Conservation (phyloP, 2,888 invertebrate genomes). For the Patella caerulea region DNA sequence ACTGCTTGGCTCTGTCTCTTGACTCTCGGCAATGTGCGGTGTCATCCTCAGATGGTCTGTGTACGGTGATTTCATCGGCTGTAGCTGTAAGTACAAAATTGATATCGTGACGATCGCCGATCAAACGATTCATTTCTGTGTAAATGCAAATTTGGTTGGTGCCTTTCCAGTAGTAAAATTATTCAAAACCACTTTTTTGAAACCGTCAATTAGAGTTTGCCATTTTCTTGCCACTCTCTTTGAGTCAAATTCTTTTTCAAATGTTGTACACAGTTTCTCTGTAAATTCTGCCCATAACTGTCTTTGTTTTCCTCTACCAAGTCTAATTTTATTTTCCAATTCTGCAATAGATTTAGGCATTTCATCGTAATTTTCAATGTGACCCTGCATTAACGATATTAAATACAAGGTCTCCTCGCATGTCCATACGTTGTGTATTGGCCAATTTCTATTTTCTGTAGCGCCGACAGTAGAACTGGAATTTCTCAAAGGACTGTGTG, state of each 20-base stretch:
- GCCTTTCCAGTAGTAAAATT: slow-evolving; percentile 1
- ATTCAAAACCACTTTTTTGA: not conserved
- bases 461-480: not conserved
- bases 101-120: not conserved
- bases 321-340: not conserved
- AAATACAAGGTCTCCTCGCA: not conserved
- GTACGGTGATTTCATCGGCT: not conserved
- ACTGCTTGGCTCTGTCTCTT: not conserved
- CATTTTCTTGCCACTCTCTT: slow-evolving; percentile 2
- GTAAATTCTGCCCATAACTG: slow-evolving; percentile 2
- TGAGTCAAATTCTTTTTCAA: not conserved
- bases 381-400: slow-evolving; percentile 1
- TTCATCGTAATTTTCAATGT: not conserved
- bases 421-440: not conserved
- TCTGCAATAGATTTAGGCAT: not conserved
- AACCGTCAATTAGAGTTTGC: not conserved
- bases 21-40: not conserved
- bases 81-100: not conserved
- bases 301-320: slow-evolving; percentile 1
- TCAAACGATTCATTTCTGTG: not conserved
- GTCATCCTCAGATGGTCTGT: not conserved
- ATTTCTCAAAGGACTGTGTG: not conserved
- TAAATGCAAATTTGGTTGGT: not conserved
- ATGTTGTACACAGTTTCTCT: not conserved
- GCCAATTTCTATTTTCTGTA: not conserved